Conservation (phyloP, 2,888 invertebrate genomes). For the Himalopsyche tibetana region DNA sequence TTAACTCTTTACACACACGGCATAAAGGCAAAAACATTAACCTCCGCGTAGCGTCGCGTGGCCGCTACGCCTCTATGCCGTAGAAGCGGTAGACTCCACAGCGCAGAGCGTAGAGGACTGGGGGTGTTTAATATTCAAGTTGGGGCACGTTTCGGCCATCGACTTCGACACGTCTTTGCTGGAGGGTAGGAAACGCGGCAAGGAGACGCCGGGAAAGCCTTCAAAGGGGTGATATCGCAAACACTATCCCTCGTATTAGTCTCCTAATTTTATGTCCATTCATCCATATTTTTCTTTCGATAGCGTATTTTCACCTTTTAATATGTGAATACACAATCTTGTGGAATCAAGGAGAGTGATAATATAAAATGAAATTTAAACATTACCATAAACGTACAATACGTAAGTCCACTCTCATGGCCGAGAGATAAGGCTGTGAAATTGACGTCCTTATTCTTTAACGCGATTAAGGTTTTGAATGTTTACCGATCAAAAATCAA, state of each 20-base stretch:
- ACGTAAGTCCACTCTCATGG: too few relatives aligned
- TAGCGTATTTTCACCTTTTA: neutral
- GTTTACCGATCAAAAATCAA: too few relatives aligned
- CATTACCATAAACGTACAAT: too few relatives aligned
- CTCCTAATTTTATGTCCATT: constrained; percentile 10
- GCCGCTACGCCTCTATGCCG: neutral
- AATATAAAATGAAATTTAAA: too few relatives aligned
- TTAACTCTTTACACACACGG: neutral
- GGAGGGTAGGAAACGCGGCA: constrained; percentile 33
- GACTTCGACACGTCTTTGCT: constrained; percentile 58
- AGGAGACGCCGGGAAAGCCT: constrained; percentile 7
- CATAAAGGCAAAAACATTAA: neutral
- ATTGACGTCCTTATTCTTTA: too few relatives aligned
- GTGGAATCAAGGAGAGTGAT: too few relatives aligned
- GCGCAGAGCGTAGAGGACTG: constrained; percentile 18
- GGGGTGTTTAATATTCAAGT: constrained; percentile 59
- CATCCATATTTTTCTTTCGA: neutral
- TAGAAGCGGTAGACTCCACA: neutral
- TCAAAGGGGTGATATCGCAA: constrained; percentile 23
- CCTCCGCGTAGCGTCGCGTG: constrained; percentile 2
- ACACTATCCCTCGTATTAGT: neutral
- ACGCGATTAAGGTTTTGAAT: too few relatives aligned
- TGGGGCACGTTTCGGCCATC: constrained; percentile 57
- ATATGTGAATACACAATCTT: too few relatives aligned
- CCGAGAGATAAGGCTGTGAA: too few relatives aligned